phyloP scores from a whole-genome alignment of 2,888 invertebrate species.

The Melinopterus prodromus region DNA sequence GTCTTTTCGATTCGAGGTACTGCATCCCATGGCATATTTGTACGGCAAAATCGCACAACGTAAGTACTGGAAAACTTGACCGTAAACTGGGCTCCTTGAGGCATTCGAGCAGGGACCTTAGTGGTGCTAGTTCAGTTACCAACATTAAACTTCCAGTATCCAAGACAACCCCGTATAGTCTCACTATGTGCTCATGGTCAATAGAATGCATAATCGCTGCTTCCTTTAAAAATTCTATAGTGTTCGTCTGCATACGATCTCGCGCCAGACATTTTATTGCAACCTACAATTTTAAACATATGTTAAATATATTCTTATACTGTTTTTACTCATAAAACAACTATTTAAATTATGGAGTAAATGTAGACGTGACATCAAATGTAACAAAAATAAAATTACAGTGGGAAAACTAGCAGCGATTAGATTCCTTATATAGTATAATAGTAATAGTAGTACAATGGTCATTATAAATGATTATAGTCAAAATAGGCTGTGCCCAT shows the following conservation, averaged over 20 bases:
- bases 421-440: too few species aligned
- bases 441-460: too few species aligned
- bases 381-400: too few species aligned
- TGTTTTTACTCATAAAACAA: not conserved
- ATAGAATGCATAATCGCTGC: constrained; percentile 98
- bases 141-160: constrained; percentile 76
- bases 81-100: constrained; percentile 91
- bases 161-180: constrained; percentile 96
- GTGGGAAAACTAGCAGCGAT: too few species aligned
- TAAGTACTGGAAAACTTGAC: constrained; percentile 90
- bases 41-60: constrained; percentile 93
- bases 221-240: constrained; percentile 96
- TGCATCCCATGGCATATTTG: constrained; percentile 99
- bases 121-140: constrained; percentile 92
- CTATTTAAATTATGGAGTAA: too few species aligned
- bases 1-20: constrained; percentile 93
- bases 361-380: too few species aligned
- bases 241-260: constrained; percentile 95
- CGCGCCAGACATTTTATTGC: constrained; percentile 96
- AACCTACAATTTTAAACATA: constrained; percentile 68
- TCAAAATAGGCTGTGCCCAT: too few species aligned
- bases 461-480: too few species aligned
- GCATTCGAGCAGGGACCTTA: constrained; percentile 94
- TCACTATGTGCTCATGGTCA: constrained; percentile 95
- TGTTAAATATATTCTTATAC: not conserved